Conservation (phyloP, 2,113 vertebrate genomes). For the Peucedramus taeniatus region DNA sequence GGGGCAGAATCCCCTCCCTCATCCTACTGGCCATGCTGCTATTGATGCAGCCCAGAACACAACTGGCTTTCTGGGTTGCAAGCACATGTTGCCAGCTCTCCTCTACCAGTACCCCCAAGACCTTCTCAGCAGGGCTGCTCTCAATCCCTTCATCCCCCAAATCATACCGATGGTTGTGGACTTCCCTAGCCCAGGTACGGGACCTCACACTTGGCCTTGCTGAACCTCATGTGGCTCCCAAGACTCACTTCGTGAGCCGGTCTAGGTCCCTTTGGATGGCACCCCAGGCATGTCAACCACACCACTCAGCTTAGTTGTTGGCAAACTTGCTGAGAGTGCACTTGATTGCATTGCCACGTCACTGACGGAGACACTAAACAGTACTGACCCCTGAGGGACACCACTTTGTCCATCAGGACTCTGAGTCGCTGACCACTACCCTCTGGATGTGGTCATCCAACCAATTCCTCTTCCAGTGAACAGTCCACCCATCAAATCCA, state of each 20-base stretch:
- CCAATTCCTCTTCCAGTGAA: not conserved
- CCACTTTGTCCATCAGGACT: not conserved
- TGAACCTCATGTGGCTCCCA: not conserved
- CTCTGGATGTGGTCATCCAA: not conserved
- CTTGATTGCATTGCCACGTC: fast-evolving
- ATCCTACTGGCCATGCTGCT: fast-evolving
- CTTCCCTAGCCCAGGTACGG: not conserved
- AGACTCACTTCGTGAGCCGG: not conserved
- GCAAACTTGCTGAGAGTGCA: not conserved
- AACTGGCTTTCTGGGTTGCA: not conserved
- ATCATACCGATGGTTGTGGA: no score
- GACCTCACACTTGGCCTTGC: not conserved
- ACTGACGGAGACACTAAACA: not conserved
- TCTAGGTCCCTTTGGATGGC: not conserved
- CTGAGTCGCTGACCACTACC: not conserved
- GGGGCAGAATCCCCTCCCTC: not conserved
- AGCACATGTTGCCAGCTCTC: not conserved
- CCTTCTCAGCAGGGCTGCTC: not conserved
- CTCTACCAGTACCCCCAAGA: not conserved
- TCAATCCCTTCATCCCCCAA: not conserved
- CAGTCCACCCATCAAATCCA: not conserved
- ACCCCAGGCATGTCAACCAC: fast-evolving
- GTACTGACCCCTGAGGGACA: not conserved
- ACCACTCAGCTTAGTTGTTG: not conserved
- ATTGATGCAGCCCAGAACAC: not conserved